These are phyloP conservation scores for Horisme vitalbata DNA, from an alignment of 2,888 invertebrate genomes.

Conservation along the genomic window DNA sequence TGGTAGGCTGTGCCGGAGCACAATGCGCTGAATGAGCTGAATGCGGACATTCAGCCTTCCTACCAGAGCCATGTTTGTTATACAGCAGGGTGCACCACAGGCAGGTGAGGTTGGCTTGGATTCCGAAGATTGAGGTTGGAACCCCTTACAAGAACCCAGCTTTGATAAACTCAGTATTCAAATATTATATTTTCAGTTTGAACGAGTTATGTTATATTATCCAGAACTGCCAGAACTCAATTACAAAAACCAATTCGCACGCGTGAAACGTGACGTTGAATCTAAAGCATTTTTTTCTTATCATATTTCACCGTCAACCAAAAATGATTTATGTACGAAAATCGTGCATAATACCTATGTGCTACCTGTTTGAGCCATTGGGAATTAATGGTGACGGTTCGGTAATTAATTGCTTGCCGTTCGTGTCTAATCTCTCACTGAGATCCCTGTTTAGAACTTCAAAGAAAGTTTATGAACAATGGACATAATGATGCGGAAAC, in stretches of 20 bases:
- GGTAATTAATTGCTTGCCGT: conserved; percentile 54
- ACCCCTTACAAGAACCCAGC: too few species aligned
- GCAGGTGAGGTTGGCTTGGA: too few species aligned
- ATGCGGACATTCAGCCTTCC: too few species aligned
- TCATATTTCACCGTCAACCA: conserved; percentile 25
- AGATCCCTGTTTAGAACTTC: conserved; percentile 33
- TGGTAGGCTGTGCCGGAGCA: too few species aligned
- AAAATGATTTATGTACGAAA: conserved; percentile 25
- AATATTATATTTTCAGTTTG: too few species aligned
- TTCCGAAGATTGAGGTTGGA: too few species aligned
- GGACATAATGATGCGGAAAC: too few species aligned
- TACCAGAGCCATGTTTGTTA: too few species aligned
- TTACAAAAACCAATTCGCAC: neutral
- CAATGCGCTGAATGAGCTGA: too few species aligned
- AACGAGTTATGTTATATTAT: too few species aligned
- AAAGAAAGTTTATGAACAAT: conserved; percentile 17
- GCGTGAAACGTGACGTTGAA: neutral
- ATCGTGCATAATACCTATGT: conserved; percentile 28
- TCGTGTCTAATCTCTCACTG: conserved; percentile 41
- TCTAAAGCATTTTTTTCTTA: conserved; percentile 15
- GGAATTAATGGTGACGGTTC: conserved; percentile 51
- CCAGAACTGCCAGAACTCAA: neutral
- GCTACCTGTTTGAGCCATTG: conserved; percentile 42
- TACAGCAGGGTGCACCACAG: too few species aligned
- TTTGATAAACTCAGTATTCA: too few species aligned